phyloP scores from a whole-genome alignment of 2,888 invertebrate genomes.

The Polydrusus cervinus region DNA sequence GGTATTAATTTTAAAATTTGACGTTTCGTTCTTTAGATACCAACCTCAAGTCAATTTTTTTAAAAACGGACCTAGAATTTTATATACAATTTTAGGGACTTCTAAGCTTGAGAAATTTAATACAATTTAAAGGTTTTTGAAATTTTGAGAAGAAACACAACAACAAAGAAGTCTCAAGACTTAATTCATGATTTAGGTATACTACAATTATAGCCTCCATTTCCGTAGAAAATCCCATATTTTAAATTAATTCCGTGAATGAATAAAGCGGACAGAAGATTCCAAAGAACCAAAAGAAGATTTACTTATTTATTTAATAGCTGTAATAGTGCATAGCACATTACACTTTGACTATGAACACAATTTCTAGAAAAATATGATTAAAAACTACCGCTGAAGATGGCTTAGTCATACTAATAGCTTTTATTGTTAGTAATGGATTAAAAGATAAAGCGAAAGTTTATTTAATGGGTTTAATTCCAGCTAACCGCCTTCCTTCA shows the following conservation, averaged over 20 bases:
- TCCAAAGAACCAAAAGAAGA: constrained; percentile 1
- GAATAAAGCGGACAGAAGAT: constrained; percentile 11
- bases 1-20: no score
- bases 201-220: no score
- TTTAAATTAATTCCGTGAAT: neutral
- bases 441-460: constrained; percentile 26
- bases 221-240: neutral
- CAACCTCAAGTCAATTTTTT: no score
- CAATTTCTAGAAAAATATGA: constrained; percentile 16
- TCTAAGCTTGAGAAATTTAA: no score
- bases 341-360: constrained; percentile 13
- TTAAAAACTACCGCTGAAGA: constrained; percentile 15
- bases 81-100: no score
- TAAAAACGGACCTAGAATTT: no score
- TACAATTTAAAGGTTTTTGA: no score
- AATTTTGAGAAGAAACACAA: no score
- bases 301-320: neutral
- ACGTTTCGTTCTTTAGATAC: no score
- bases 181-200: no score
- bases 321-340: constrained; percentile 13
- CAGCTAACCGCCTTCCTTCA: constrained; percentile 7
- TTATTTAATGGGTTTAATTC: constrained; percentile 6
- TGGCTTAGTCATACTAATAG: constrained; percentile 16
- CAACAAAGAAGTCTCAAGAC: no score
- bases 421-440: constrained; percentile 27